phyloP scores from a whole-genome alignment of 1,140 invertebrate genomes.

The Penaeus chinensis region DNA sequence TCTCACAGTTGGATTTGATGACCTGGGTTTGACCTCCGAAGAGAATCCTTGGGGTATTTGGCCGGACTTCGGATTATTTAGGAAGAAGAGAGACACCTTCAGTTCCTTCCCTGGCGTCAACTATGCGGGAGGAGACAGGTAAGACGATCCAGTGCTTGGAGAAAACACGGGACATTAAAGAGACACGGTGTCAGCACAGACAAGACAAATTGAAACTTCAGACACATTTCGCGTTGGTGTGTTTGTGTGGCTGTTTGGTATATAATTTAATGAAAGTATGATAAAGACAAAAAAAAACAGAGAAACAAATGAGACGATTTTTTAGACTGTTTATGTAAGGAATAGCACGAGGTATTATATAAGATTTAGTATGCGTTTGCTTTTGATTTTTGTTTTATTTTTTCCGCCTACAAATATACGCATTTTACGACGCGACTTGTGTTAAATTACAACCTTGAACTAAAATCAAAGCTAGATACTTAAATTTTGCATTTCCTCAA shows the following conservation, averaged over 20 bases:
- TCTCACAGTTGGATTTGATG: slow-evolving; percentile 82
- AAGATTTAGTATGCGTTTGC: too few species aligned
- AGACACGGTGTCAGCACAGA: not conserved
- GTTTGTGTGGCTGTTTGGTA: too few species aligned
- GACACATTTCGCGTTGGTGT: too few species aligned
- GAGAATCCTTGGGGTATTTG: slow-evolving; percentile 85
- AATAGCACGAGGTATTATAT: too few species aligned
- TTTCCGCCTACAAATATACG: too few species aligned
- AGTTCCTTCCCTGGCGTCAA: slow-evolving; percentile 37
- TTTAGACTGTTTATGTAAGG: too few species aligned
- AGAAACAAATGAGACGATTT: not conserved
- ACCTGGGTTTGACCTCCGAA: slow-evolving; percentile 84
- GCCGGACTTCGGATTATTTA: slow-evolving; percentile 67
- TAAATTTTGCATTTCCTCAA: not conserved
- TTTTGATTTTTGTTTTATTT: too few species aligned
- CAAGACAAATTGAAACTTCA: not conserved
- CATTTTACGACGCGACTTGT: too few species aligned
- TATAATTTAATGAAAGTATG: not conserved
- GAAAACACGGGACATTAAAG: not conserved
- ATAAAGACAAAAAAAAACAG: not conserved
- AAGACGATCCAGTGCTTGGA: not conserved
- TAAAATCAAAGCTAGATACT: not conserved
- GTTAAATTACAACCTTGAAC: not conserved
- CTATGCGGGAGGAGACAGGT: slow-evolving; percentile 47
- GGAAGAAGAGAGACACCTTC: slow-evolving; percentile 35